Percentiles rank a stretch among this genome's conserved stretches.
Conservation (phyloP, 2,797 vertebrate genomes). For the Phrynocephalus guinanensis region DNA sequence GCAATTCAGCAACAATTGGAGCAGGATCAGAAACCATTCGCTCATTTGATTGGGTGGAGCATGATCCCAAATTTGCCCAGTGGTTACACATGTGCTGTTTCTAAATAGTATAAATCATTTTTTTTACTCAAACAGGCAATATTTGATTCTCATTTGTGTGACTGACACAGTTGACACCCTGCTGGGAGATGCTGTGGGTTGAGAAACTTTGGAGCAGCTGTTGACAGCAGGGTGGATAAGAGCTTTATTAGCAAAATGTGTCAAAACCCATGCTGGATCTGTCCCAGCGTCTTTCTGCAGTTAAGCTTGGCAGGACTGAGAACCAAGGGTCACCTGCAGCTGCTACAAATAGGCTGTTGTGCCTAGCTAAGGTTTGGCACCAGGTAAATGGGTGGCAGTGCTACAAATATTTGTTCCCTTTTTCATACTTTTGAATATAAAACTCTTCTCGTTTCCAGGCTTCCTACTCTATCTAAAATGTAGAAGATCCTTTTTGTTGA, state of each 20-base stretch:
- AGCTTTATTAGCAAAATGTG: background rate
- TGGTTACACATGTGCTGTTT: background rate
- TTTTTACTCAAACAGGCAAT: background rate
- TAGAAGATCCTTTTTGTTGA: background rate
- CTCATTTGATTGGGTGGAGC: background rate
- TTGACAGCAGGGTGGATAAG: accelerated
- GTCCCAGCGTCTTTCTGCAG: background rate
- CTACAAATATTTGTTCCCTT: background rate
- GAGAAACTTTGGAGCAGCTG: accelerated
- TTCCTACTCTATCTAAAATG: background rate
- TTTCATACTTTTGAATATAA: background rate
- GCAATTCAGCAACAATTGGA: conserved; percentile 31
- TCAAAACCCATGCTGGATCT: background rate
- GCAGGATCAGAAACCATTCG: background rate
- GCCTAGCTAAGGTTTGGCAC: background rate
- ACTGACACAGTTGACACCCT: accelerated
- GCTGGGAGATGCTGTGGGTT: accelerated
- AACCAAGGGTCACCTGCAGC: background rate
- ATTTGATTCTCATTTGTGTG: background rate
- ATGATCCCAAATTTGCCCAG: background rate
- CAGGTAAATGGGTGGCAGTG: background rate
- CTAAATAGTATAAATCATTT: accelerated
- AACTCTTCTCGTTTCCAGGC: background rate
- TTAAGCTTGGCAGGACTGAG: background rate
- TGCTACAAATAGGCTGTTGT: conserved; percentile 25